Evolutionary conservation across 2,888 invertebrate species (phyloP).

Genomic region (Mechanitis messenoides): DNA sequence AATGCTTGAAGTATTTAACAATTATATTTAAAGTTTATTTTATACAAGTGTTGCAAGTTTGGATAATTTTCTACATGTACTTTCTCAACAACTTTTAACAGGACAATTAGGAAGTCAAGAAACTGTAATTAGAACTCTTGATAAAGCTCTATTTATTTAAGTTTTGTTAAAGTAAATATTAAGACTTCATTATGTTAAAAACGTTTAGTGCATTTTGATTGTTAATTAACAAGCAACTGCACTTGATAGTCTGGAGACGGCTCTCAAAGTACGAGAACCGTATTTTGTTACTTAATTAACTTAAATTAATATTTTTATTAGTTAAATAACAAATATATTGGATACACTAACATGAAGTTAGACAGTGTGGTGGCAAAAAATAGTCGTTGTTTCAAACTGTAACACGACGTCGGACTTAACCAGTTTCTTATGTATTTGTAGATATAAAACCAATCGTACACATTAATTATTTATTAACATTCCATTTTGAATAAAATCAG

Average conservation of each 20-base stretch:
- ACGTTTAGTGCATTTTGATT: not conserved
- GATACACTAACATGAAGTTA: no score
- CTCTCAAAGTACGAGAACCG: not conserved
- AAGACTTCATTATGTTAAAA: not conserved
- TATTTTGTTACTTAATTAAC: no score
- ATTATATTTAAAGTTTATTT: not conserved
- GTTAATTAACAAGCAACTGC: conserved; percentile 1
- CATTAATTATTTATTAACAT: no score
- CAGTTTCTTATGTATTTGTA: no score
- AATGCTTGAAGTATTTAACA: not conserved
- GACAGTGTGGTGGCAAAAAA: no score
- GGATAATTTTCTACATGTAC: not conserved
- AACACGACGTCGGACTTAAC: no score
- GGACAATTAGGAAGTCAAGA: conserved; percentile 3
- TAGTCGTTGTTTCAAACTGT: no score
- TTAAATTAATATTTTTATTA: no score
- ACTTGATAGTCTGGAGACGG: not conserved
- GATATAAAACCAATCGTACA: no score
- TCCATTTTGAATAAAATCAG: no score
- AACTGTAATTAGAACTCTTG: conserved; percentile 3
- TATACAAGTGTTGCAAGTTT: not conserved
- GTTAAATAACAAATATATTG: no score
- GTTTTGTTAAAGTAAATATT: not conserved
- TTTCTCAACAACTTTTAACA: not conserved
- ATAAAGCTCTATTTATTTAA: conserved; percentile 2